Evolutionary conservation across 1,140 invertebrate species (phyloP), one percentile per base, ranked within the genome.

Genomic region (Chrysomallon squamiferum): DNA sequence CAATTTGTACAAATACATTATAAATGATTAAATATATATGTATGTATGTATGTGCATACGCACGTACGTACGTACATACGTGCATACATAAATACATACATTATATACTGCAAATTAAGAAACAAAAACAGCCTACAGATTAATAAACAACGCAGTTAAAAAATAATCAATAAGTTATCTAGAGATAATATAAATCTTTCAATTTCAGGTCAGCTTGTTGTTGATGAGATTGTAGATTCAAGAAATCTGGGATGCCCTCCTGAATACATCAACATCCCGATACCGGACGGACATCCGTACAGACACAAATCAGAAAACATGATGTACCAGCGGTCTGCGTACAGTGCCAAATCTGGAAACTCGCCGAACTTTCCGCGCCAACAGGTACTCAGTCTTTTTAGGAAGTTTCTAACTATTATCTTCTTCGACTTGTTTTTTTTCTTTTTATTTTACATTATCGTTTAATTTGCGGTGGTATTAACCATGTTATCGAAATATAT

Each of bases 221-320:
- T 89, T 15, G 89, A 90, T 77, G 89, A 90, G 82, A 88, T 90
- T 60, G 73, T 90, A 27, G 88, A 89, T 80, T 86, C 88, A 13
- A 88, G 89, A 67, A 95, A 97, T 82, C 93, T 92, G 9, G 95
- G 95, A 2, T 99, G 97, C 84, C 97, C 97, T 2, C 95, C 98
- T 69, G 97, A 99, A 84, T 92, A 97, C 86, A 94, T 97, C 83
- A 91, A 92, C 49, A 97, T 99, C 64, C 91, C 93, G 52, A 94
- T 99, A 35, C 94, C 96, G 63, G 92, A 93, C 78, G 97, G 95
- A 78, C 96, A 98, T 86, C 94, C 96, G 89, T 98, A 96, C 82
- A 95, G 98, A 85, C 7, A 13, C 90, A 91, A 96, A 60, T 22
- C 54, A 1, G 72, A 96, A 82, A 88, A 90, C 57, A 98, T 98